Evolutionary conservation across 2,797 vertebrate genomes (phyloP).

Genomic region (Lycodopsis pacificus): DNA sequence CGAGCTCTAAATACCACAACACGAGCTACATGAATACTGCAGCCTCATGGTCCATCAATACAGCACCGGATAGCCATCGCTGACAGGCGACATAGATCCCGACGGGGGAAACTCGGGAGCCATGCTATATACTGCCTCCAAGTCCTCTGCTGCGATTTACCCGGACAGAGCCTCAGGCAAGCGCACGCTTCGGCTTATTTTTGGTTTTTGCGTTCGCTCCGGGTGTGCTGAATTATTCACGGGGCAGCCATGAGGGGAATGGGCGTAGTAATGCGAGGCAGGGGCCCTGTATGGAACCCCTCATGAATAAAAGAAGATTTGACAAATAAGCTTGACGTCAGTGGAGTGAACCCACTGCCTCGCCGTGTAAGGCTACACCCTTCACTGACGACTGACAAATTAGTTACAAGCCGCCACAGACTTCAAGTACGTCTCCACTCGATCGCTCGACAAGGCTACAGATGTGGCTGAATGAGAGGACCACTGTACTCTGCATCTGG

Average conservation of each 20-base stretch:
- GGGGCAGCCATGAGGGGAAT: slow-evolving; percentile 42
- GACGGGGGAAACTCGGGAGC: slow-evolving; percentile 24
- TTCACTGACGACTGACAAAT: slow-evolving; percentile 36
- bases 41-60: slow-evolving; percentile 44
- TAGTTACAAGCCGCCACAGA: slow-evolving; percentile 34
- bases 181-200: slow-evolving; percentile 39
- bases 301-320: slow-evolving; percentile 70
- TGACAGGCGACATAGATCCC: slow-evolving; percentile 33
- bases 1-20: slow-evolving; percentile 50
- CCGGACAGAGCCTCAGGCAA: slow-evolving; percentile 37
- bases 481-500: slow-evolving; percentile 17
- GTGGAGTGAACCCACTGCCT: slow-evolving; percentile 27
- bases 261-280: slow-evolving; percentile 48
- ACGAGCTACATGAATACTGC: slow-evolving; percentile 45
- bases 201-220: slow-evolving; percentile 29
- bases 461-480: slow-evolving; percentile 6
- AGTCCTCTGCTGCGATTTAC: slow-evolving; percentile 44
- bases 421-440: not conserved
- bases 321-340: slow-evolving; percentile 66
- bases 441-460: not conserved
- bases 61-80: slow-evolving; percentile 29
- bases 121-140: not conserved
- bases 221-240: slow-evolving; percentile 70
- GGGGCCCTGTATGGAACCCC: slow-evolving; percentile 54
- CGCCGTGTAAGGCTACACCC: slow-evolving; percentile 35